Percentiles rank a stretch among this genome's conserved stretches.
Evolutionary conservation across 2,797 vertebrate species (phyloP).

Genomic region (Myoxocephalus aenaeus): DNA sequence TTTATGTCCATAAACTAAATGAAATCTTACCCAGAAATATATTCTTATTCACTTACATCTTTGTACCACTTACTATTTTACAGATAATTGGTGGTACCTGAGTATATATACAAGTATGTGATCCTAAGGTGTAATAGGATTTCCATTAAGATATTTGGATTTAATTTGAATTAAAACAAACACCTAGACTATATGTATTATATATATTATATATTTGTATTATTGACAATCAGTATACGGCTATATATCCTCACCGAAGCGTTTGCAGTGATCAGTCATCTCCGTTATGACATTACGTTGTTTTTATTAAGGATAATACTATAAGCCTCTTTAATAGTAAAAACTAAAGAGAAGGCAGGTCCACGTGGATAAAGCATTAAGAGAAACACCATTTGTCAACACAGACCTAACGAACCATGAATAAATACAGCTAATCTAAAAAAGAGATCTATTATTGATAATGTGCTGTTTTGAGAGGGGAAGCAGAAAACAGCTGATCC

Average conservation of each 20-base stretch:
- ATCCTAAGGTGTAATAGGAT: not conserved
- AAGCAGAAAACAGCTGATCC: not conserved
- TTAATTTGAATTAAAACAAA: not conserved
- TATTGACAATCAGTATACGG: not conserved
- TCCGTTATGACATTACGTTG: not conserved
- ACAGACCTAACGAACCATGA: not conserved
- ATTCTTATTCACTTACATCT: not conserved
- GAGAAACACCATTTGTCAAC: not conserved
- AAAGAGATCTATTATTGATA: not conserved
- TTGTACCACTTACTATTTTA: not conserved
- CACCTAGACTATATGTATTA: not conserved
- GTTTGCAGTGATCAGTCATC: not conserved
- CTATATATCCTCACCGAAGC: not conserved
- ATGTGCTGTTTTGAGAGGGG: slow-evolving; percentile 1
- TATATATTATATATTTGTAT: not conserved
- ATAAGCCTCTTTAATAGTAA: not conserved
- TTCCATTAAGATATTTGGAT: not conserved
- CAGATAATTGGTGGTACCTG: not conserved
- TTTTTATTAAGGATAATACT: not conserved
- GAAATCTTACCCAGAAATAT: not conserved
- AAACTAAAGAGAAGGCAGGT: not conserved
- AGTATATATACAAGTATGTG: not conserved
- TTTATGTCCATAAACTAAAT: not conserved
- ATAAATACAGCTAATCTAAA: not conserved
- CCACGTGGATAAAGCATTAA: not conserved